phyloP scores from a whole-genome alignment of 1,140 invertebrate species.

The Mesaphorura yosii region DNA sequence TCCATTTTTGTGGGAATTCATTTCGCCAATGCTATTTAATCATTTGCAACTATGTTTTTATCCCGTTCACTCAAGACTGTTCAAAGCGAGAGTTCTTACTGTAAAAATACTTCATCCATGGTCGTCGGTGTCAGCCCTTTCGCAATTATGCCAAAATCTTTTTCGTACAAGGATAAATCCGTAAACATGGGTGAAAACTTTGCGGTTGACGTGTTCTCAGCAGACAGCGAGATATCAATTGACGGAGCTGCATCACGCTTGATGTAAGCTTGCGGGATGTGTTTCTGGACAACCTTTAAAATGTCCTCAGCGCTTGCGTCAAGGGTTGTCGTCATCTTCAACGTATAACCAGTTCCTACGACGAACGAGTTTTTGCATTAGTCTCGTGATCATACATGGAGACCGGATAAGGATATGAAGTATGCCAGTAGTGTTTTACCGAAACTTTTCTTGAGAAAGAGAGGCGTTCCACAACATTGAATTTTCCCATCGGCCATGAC shows the following conservation, averaged over 20 bases:
- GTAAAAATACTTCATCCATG: conserved; percentile 32
- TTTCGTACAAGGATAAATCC: conserved; percentile 17
- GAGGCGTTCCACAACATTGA: conserved; percentile 42
- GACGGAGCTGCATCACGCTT: conserved; percentile 11
- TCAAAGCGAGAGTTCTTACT: no score
- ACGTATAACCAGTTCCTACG: conserved; percentile 25
- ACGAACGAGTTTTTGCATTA: no score
- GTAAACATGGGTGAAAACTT: conserved; percentile 28
- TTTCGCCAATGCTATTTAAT: no score
- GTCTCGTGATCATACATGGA: no score
- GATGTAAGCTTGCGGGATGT: conserved; percentile 19
- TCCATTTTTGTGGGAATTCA: no score
- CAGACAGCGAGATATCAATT: conserved; percentile 19
- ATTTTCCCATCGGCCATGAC: conserved; percentile 46
- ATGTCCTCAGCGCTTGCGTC: conserved; percentile 3
- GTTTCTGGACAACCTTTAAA: conserved; percentile 17
- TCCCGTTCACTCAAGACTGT: no score
- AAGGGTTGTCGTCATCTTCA: conserved; percentile 15
- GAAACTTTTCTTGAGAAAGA: conserved; percentile 46
- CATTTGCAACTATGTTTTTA: no score
- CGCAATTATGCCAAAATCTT: conserved; percentile 22
- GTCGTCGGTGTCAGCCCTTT: conserved; percentile 30
- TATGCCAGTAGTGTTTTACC: conserved; percentile 34
- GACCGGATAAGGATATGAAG: no score
- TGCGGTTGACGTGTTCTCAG: conserved; percentile 12